These are phyloP conservation scores for Cerceris rybyensis DNA, from an alignment of 2,888 invertebrate species.

Conservation along the genomic window DNA sequence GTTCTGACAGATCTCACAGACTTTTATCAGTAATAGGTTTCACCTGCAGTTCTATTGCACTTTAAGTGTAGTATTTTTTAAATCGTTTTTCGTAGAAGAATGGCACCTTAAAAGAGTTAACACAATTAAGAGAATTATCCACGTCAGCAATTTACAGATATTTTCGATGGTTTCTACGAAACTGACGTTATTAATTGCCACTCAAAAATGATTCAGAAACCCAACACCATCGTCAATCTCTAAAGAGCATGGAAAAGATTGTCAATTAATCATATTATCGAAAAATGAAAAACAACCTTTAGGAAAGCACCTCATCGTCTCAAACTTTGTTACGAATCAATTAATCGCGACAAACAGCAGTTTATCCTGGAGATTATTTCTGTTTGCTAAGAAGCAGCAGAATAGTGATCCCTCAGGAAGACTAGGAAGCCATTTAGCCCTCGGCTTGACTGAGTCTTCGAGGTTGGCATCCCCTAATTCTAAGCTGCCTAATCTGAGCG, in stretches of 20 bases:
- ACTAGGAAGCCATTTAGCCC: slow-evolving; percentile 35
- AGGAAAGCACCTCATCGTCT: too few relatives aligned
- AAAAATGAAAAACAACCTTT: slow-evolving; percentile 60
- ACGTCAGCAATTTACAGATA: too few relatives aligned
- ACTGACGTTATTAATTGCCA: too few relatives aligned
- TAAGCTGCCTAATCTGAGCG: slow-evolving; percentile 58
- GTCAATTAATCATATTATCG: slow-evolving; percentile 26
- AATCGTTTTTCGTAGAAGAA: too few relatives aligned
- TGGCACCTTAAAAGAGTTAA: too few relatives aligned
- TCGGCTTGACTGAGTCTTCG: slow-evolving; percentile 35
- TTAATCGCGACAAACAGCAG: slow-evolving; percentile 40
- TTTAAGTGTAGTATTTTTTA: too few relatives aligned
- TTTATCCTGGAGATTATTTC: slow-evolving; percentile 2
- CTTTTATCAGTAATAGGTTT: too few relatives aligned
- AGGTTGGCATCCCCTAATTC: slow-evolving; percentile 54
- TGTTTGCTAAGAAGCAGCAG: slow-evolving; percentile 63
- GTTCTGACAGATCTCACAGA: too few relatives aligned
- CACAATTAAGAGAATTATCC: too few relatives aligned
- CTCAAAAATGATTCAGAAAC: background rate
- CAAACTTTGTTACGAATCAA: slow-evolving; percentile 59
- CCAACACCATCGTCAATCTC: background rate
- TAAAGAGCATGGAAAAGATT: slow-evolving; percentile 1
- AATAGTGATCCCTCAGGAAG: slow-evolving; percentile 39
- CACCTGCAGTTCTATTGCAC: too few relatives aligned
- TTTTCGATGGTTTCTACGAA: too few relatives aligned